Evolutionary conservation across 2,888 invertebrate genomes (phyloP).

Genomic region (Agonopterix heracliana): DNA sequence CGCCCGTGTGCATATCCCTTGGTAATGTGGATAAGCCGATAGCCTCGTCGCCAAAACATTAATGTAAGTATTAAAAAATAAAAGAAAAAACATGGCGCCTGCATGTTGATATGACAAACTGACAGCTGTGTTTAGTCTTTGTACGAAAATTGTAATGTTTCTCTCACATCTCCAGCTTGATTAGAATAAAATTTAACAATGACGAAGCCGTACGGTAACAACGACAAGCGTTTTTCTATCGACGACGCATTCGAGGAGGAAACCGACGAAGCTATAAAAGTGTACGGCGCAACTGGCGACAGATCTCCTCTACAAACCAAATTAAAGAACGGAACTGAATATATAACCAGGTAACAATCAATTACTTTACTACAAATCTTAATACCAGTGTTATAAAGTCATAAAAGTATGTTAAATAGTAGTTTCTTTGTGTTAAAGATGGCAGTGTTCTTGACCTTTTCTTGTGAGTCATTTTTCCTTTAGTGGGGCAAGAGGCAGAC

Average conservation of each 20-base stretch:
- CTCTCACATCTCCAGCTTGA: conserved; percentile 44
- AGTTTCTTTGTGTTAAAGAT: conserved; percentile 25
- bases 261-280: conserved; percentile 87
- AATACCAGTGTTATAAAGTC: conserved; percentile 1
- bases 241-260: conserved; percentile 92
- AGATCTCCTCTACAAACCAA: conserved; percentile 79
- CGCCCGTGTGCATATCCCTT: too few relatives aligned
- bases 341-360: conserved; percentile 48
- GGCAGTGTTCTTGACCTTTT: conserved; percentile 51
- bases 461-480: conserved; percentile 46
- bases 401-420: neutral
- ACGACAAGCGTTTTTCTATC: conserved; percentile 84
- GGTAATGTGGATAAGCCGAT: too few relatives aligned
- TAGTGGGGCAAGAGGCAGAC: conserved; percentile 55
- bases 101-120: conserved; percentile 65
- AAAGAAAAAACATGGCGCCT: conserved; percentile 62
- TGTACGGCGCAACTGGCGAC: conserved; percentile 86
- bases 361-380: conserved; percentile 1
- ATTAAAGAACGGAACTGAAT: conserved; percentile 64
- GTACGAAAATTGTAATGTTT: conserved; percentile 56
- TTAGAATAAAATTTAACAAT: conserved; percentile 50
- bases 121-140: conserved; percentile 68
- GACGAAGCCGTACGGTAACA: conserved; percentile 68
- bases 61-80: too few relatives aligned
- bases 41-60: too few relatives aligned